Conservation (phyloP, 2,113 vertebrate genomes). For the Xyliphius kryptos region DNA sequence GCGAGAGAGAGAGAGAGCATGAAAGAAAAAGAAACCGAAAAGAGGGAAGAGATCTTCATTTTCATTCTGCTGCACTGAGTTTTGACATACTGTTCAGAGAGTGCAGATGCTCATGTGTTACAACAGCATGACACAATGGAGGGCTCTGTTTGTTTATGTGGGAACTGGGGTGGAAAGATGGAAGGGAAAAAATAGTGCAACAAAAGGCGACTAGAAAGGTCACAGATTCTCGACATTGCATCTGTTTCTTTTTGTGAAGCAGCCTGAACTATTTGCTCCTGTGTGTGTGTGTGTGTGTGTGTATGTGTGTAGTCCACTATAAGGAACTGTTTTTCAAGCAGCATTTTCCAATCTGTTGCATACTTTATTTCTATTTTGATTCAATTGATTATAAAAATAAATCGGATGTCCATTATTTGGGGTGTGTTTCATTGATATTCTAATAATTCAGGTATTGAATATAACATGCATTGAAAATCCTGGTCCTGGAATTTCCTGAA, state of each 20-base stretch:
- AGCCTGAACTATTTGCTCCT: too few relatives aligned
- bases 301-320: too few relatives aligned
- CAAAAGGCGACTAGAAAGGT: constrained; percentile 45
- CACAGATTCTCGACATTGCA: constrained; percentile 28
- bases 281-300: not conserved
- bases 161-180: constrained; percentile 44
- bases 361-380: too few relatives aligned
- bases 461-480: too few relatives aligned
- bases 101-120: constrained; percentile 56
- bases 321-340: too few relatives aligned
- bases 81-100: constrained; percentile 58
- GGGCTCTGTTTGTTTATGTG: constrained; percentile 65
- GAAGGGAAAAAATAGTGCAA: constrained; percentile 29
- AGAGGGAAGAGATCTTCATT: constrained; percentile 67
- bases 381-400: too few relatives aligned
- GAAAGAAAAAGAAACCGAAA: not conserved
- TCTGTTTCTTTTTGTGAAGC: constrained; percentile 27
- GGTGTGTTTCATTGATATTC: too few relatives aligned
- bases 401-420: too few relatives aligned
- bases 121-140: constrained; percentile 56
- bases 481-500: too few relatives aligned
- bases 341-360: too few relatives aligned
- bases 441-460: too few relatives aligned
- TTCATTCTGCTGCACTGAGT: constrained; percentile 65
- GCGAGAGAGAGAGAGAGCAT: not conserved